phyloP scores from a whole-genome alignment of 2,113 vertebrate genomes.

The Chaetura pelagica region DNA sequence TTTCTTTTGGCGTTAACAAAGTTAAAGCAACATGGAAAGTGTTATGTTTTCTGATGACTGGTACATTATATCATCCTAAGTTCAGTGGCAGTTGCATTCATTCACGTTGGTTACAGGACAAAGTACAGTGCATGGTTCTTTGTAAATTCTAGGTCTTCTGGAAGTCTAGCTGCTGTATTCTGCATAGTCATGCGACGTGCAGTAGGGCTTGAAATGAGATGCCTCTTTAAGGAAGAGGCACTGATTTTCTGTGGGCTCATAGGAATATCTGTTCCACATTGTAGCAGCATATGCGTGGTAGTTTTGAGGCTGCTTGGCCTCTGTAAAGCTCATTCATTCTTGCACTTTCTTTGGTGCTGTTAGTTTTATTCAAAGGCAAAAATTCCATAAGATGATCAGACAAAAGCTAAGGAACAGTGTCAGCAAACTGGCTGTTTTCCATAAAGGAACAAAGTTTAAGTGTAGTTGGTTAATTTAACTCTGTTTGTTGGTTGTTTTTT shows the following conservation, averaged over 20 bases:
- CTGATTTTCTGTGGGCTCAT: not conserved
- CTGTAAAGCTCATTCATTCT: accelerated
- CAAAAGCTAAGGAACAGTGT: not conserved
- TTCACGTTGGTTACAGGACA: no score
- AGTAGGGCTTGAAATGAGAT: not conserved
- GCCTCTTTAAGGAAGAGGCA: not conserved
- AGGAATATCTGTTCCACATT: accelerated
- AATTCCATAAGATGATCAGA: not conserved
- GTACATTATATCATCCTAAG: not conserved
- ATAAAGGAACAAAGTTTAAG: conserved; percentile 10
- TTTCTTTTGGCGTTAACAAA: not conserved
- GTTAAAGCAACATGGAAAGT: accelerated
- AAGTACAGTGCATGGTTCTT: accelerated
- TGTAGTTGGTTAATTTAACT: not conserved
- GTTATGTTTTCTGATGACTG: accelerated
- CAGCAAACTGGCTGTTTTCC: not conserved
- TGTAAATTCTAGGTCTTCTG: not conserved
- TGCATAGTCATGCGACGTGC: not conserved
- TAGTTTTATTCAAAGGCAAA: not conserved
- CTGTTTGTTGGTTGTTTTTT: not conserved
- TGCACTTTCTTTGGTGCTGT: accelerated
- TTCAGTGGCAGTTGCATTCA: accelerated
- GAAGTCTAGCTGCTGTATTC: not conserved
- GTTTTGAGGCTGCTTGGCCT: not conserved
- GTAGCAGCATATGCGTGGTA: accelerated